Percentiles rank a stretch among this genome's conserved stretches.
Evolutionary conservation across 2,797 vertebrate species (phyloP).

Genomic region (Vireo griseus): DNA sequence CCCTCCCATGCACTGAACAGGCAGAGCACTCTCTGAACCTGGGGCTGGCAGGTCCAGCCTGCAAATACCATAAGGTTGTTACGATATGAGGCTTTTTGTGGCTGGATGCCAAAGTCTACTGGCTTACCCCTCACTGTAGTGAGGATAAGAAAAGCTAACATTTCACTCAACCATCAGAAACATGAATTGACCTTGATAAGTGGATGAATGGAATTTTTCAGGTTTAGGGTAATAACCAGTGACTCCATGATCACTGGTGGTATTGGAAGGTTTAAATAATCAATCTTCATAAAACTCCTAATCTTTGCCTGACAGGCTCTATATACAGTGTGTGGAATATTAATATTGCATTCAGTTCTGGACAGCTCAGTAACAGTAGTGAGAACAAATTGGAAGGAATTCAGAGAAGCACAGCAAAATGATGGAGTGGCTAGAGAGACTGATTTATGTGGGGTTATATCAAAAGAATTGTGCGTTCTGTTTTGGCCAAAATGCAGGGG

Average conservation of each 20-base stretch:
- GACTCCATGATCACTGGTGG: background rate
- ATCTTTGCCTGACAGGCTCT: slow-evolving; percentile 34
- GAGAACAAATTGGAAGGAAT: slow-evolving; percentile 46
- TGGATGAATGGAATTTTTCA: slow-evolving; percentile 45
- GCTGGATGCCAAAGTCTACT: slow-evolving; percentile 33
- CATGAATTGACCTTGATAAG: slow-evolving; percentile 48
- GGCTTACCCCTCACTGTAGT: background rate
- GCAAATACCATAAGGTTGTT: background rate
- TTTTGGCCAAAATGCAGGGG: background rate
- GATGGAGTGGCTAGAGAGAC: background rate
- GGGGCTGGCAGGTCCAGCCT: background rate
- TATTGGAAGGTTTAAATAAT: slow-evolving; percentile 32
- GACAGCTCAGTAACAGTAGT: slow-evolving; percentile 25
- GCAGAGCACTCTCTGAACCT: background rate
- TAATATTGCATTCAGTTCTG: slow-evolving; percentile 39
- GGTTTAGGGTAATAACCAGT: background rate
- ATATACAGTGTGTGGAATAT: slow-evolving; percentile 17
- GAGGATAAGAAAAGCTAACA: slow-evolving; percentile 22
- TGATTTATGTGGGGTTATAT: background rate
- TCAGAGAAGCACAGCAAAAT: slow-evolving; percentile 36
- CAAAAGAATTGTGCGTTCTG: background rate
- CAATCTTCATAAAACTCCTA: slow-evolving; percentile 39
- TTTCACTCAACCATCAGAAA: slow-evolving; percentile 53
- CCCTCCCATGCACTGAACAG: background rate
- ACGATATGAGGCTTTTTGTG: background rate